phyloP scores from a whole-genome alignment of 2,888 invertebrate species.

The Lithophane ornitopus region DNA sequence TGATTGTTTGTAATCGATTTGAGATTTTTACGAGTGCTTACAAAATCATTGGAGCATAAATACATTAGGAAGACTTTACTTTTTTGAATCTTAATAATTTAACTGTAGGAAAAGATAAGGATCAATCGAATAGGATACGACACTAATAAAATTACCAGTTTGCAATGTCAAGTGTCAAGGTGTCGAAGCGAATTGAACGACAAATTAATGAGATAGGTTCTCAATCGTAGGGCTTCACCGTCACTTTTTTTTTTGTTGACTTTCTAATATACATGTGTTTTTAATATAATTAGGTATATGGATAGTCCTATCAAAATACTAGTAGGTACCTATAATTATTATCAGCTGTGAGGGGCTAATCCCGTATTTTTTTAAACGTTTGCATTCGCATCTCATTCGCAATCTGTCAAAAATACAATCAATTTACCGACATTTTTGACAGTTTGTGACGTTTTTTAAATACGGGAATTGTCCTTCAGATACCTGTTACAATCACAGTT shows the following conservation, averaged over 20 bases:
- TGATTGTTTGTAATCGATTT: neutral
- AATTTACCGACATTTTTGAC: too few relatives aligned
- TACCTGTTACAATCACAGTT: too few relatives aligned
- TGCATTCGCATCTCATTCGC: too few relatives aligned
- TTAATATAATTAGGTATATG: too few relatives aligned
- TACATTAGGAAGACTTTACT: neutral
- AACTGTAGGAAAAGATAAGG: neutral
- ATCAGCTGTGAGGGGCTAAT: too few relatives aligned
- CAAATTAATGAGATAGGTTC: constrained; percentile 27
- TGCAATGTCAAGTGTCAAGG: constrained; percentile 18
- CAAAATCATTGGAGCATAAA: neutral
- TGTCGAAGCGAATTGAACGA: constrained; percentile 2
- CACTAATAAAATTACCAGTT: constrained; percentile 33
- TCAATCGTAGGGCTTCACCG: neutral
- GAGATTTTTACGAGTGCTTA: neutral
- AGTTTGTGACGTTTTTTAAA: too few relatives aligned
- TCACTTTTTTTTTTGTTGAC: neutral
- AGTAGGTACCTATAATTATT: too few relatives aligned
- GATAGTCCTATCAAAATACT: too few relatives aligned
- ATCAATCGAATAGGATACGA: neutral
- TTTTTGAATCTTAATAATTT: neutral
- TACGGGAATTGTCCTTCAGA: too few relatives aligned
- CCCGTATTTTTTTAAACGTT: too few relatives aligned
- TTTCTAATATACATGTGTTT: neutral
- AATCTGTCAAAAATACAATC: too few relatives aligned